Evolutionary conservation across 2,797 vertebrate species (phyloP), one percentile per base, ranked within the genome.

Genomic region (Anguilla megastoma): DNA sequence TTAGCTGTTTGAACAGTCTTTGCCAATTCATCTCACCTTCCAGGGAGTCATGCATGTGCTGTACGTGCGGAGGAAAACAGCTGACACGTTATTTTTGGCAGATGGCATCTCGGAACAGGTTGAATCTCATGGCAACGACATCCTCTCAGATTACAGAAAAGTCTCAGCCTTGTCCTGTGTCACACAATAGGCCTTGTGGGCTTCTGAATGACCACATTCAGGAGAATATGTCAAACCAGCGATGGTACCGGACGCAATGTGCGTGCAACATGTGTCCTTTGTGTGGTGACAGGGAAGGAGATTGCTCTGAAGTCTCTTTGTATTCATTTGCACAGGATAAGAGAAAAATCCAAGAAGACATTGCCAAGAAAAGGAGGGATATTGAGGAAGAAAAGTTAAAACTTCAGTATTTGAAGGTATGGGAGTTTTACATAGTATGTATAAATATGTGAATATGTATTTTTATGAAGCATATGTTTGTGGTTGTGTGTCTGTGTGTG

Each of bases 351-450:
- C 98, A 97, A 92, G 98, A 99, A 94, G 97, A 97, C 94, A 99
- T 99, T 84, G 95, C 96, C 90, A 96, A 96, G 92, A 99, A 98
- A 92, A 97, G 97, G 86, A 95, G 97, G 92, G 95, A 96, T 93
- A 96, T 98, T 5, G 98, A 99, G 88, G 98, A 98, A 90, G 97
- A 98, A 93, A 99, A 99, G 93, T 90, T 98, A 91, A 98, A 97
- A 91, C 96, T 98, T 16, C 98, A 99, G 87, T 97, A 99, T 91
- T 95, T 99, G 89, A 99, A 99, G 97, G 98, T 98, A 96, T 91
- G 14, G 66, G 21, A 24, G 1, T 9, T 24, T 48, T 82, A 48
- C 24, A 48, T 24, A 1, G 12, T 16, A 79, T 79, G 1, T 21
- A 41, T 79, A 18, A 16, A 41, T 41, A 69, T n/a, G 7, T 18